phyloP scores from a whole-genome alignment of 2,113 vertebrate genomes.

The Piprites chloris region DNA sequence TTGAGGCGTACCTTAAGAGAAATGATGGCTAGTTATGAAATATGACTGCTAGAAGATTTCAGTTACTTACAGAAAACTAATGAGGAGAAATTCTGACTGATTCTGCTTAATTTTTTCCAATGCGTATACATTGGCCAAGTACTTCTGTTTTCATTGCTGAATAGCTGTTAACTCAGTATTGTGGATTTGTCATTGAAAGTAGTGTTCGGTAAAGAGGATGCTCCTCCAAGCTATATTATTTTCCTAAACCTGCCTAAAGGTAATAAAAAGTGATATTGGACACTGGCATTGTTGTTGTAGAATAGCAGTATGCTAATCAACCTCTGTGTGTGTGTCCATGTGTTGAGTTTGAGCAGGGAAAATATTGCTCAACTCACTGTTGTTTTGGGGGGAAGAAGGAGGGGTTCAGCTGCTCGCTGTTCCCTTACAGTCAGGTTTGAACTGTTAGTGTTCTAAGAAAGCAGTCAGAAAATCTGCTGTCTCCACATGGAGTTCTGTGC shows the following conservation, averaged over 20 bases:
- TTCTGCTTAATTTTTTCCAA: not conserved
- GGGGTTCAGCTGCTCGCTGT: not conserved
- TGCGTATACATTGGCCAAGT: not conserved
- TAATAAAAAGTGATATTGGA: not conserved
- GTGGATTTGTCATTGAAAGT: not conserved
- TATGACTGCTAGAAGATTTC: conserved; percentile 13
- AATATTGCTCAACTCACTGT: not conserved
- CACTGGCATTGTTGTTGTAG: not conserved
- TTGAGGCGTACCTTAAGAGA: conserved; percentile 15
- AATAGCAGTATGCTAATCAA: not conserved
- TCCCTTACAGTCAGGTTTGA: not conserved
- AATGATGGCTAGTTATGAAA: not conserved
- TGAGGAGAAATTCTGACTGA: not conserved
- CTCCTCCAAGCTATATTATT: not conserved
- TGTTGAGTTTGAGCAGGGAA: not conserved
- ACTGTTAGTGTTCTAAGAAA: not conserved
- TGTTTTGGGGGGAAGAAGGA: not conserved
- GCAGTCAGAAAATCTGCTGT: not conserved
- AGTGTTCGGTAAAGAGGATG: not conserved
- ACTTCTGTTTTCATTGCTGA: not conserved
- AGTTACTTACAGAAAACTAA: not conserved
- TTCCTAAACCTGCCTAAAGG: not conserved
- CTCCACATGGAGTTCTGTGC: not conserved
- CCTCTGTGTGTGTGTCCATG: not conserved
- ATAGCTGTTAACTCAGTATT: not conserved